These are phyloP conservation scores for Lochmaea crataegi DNA, from an alignment of 2,888 invertebrate genomes.

Conservation along the genomic window DNA sequence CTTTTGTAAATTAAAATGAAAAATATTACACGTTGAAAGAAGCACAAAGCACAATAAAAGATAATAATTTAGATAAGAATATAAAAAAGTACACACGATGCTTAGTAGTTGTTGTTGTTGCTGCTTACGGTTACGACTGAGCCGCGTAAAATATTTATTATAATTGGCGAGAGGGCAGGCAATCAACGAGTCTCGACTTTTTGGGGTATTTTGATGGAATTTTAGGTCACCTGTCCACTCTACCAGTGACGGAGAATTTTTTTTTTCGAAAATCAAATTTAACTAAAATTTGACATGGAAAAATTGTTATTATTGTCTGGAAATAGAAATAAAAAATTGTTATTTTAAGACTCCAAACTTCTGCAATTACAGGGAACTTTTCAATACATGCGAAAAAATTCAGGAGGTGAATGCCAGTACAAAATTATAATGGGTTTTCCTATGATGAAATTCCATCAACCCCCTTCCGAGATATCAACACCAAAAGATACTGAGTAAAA, in stretches of 20 bases:
- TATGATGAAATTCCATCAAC: too few relatives aligned
- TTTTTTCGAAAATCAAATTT: background rate
- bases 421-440: too few relatives aligned
- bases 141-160: conserved; percentile 52
- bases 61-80: conserved; percentile 54
- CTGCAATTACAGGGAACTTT: too few relatives aligned
- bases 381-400: too few relatives aligned
- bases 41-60: conserved; percentile 52
- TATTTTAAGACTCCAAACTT: too few relatives aligned
- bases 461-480: too few relatives aligned
- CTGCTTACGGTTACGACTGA: conserved; percentile 36
- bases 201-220: conserved; percentile 48
- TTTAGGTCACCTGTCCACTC: conserved; percentile 43
- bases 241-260: conserved; percentile 27
- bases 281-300: too few relatives aligned
- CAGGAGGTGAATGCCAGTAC: too few relatives aligned
- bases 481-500: too few relatives aligned
- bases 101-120: conserved; percentile 16
- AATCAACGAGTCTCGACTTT: conserved; percentile 46
- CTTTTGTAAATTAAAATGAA: conserved; percentile 50
- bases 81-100: conserved; percentile 41
- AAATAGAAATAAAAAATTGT: too few relatives aligned
- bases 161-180: conserved; percentile 50
- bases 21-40: conserved; percentile 49
- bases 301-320: too few relatives aligned